Base-by-base conservation (phyloP, 1,140 invertebrate species). In the Drosophila obscura region DNA sequence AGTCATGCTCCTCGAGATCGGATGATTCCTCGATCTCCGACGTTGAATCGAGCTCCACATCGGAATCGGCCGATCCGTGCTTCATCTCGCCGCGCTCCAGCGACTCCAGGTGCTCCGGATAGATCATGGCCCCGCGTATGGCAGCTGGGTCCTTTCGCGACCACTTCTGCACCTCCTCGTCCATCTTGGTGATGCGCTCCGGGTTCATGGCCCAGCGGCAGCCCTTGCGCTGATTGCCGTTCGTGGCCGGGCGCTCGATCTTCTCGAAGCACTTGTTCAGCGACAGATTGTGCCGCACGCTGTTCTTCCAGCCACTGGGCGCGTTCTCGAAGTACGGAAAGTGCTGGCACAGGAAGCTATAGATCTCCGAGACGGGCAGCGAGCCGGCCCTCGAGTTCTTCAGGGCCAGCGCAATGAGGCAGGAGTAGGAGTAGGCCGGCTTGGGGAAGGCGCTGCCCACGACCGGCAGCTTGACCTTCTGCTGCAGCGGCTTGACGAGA, bases 261-360 rank as follows among this genome's bases (percentile, higher is more conserved):
- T 99, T 99, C 91, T 98, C 97, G 92, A 99, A 99, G 93, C 98
- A 99, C 92, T 99, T 99, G 93, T 99, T 99, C 63, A 99, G 92
- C 68, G 97, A 98, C 50, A 99, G 93, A 93, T 99, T 99, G 91
- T 99, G 98, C 69, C 98, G 94, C 1, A 99, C 98, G 1, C 97
- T 98, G 92, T 99, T 99, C 93, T 99, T 99, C 98, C 98, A 99
- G 15, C 98, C 98, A 91, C 96, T 98, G 44, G 98, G 97, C 3
- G 98, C 98, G 8, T 97, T 98, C 93, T 98, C 98, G 92, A 99
- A 99, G 92, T 99, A 99, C 2, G 98, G 98, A 92, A 99, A 99
- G 92, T 99, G 98, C 92, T 98, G 96, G 92, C 97, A 99, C 96
- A 99, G 99, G 91, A 99, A 99, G 92, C 97, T 98, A 92, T 99